phyloP scores from a whole-genome alignment of 2,888 invertebrate genomes.

The Chymomyza procnemis region DNA sequence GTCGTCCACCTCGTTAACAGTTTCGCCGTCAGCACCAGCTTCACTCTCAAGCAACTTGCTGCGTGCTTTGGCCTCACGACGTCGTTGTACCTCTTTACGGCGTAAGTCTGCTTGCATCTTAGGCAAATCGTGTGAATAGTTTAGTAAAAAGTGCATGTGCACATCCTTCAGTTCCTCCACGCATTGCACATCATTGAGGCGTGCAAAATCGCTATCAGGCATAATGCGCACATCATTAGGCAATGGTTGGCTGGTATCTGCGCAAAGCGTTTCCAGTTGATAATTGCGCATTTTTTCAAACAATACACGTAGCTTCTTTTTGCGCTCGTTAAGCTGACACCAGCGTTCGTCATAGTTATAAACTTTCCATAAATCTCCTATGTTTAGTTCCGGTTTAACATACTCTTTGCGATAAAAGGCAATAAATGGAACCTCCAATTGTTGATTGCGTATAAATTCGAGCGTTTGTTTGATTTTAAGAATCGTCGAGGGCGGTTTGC shows the following conservation, averaged over 20 bases:
- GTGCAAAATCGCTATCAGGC: conserved; percentile 90
- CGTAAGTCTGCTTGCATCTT: conserved; percentile 88
- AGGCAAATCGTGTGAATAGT: conserved; percentile 91
- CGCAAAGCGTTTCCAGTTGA: conserved; percentile 90
- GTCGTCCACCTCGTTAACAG: conserved; percentile 82
- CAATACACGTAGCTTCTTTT: conserved; percentile 88
- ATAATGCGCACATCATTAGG: conserved; percentile 90
- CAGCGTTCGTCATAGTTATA: conserved; percentile 97
- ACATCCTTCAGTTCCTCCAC: conserved; percentile 95
- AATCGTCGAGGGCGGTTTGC: conserved; percentile 85
- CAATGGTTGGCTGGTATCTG: conserved; percentile 89
- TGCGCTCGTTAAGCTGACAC: conserved; percentile 92
- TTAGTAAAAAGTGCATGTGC: conserved; percentile 94
- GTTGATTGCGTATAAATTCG: conserved; percentile 96
- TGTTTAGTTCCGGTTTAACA: conserved; percentile 94
- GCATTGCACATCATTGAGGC: conserved; percentile 87
- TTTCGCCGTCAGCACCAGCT: conserved; percentile 11
- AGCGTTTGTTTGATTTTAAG: conserved; percentile 96
- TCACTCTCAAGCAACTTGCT: conserved; percentile 10
- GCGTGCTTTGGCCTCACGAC: conserved; percentile 61
- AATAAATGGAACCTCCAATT: conserved; percentile 98
- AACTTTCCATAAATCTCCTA: conserved; percentile 98
- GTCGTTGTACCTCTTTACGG: conserved; percentile 81
- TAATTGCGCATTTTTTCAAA: conserved; percentile 95
- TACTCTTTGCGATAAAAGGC: conserved; percentile 99